Evolutionary conservation across 2,888 invertebrate species (phyloP).

Genomic region (Nomada fabriciana): DNA sequence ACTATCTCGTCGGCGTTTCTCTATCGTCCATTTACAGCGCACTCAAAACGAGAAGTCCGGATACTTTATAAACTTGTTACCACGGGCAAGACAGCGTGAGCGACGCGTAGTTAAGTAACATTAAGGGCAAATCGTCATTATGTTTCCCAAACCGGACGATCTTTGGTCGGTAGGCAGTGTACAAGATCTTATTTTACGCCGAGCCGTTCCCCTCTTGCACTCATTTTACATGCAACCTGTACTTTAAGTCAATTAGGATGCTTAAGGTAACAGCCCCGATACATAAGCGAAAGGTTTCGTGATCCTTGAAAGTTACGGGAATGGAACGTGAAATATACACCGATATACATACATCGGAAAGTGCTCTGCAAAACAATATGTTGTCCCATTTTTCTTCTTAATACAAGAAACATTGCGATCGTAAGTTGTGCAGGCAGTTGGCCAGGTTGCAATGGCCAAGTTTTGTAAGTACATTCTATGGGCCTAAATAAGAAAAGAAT

Average conservation of each 20-base stretch:
- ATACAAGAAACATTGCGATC: too few species aligned
- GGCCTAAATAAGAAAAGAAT: too few species aligned
- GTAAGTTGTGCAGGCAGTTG: too few species aligned
- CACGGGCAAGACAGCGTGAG: background rate
- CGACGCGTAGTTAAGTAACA: conserved; percentile 18
- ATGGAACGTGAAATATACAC: conserved; percentile 5
- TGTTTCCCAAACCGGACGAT: conserved; percentile 33
- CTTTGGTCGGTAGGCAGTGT: background rate
- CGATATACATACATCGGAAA: too few species aligned
- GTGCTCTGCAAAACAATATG: background rate
- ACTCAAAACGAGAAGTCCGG: background rate
- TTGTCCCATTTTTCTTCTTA: background rate
- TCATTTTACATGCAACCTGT: conserved; percentile 30
- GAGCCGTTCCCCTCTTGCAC: conserved; percentile 18
- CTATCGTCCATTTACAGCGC: conserved; percentile 11
- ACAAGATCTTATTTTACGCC: conserved; percentile 23
- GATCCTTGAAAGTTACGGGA: conserved; percentile 28
- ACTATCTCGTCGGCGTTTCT: conserved; percentile 14
- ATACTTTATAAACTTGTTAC: conserved; percentile 14
- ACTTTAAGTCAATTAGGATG: conserved; percentile 46
- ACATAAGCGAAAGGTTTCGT: conserved; percentile 40
- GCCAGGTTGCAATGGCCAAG: too few species aligned
- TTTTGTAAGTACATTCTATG: too few species aligned
- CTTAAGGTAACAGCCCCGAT: conserved; percentile 36
- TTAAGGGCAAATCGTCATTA: conserved; percentile 31